phyloP scores from a whole-genome alignment of 2,888 invertebrate genomes.

The Lithosia quadra region DNA sequence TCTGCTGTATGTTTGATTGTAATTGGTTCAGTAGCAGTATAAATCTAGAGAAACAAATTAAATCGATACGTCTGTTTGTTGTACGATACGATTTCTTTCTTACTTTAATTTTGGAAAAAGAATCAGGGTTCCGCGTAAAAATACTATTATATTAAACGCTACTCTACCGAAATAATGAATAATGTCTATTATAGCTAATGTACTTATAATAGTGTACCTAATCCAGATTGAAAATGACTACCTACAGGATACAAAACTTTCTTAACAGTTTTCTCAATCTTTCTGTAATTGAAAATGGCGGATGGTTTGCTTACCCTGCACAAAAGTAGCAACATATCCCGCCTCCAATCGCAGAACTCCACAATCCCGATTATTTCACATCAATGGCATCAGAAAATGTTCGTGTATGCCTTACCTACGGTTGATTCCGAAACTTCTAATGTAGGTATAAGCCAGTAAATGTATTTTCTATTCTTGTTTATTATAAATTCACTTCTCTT shows the following conservation, averaged over 20 bases:
- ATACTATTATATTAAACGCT: too few species aligned
- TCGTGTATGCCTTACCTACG: background rate
- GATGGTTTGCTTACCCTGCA: conserved; percentile 16
- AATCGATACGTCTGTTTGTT: too few species aligned
- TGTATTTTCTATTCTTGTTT: background rate
- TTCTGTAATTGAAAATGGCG: conserved; percentile 20
- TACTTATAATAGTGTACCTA: too few species aligned
- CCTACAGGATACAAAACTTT: conserved; percentile 11
- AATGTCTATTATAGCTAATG: too few species aligned
- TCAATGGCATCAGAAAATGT: background rate
- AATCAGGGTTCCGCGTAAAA: too few species aligned
- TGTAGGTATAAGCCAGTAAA: background rate
- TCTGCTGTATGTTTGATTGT: too few species aligned
- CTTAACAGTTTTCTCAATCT: conserved; percentile 17
- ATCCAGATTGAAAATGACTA: background rate
- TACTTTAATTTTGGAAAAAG: too few species aligned
- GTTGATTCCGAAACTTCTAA: background rate
- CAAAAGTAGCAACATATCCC: conserved; percentile 12
- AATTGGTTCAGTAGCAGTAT: too few species aligned
- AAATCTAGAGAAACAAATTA: too few species aligned
- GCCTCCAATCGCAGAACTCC: background rate
- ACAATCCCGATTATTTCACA: conserved; percentile 8
- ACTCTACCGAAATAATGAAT: too few species aligned
- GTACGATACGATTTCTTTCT: too few species aligned
- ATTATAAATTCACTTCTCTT: background rate